Evolutionary conservation across 2,797 vertebrate genomes (phyloP), one percentile per base, ranked within the genome.

Genomic region (Denticeps clupeoides): DNA sequence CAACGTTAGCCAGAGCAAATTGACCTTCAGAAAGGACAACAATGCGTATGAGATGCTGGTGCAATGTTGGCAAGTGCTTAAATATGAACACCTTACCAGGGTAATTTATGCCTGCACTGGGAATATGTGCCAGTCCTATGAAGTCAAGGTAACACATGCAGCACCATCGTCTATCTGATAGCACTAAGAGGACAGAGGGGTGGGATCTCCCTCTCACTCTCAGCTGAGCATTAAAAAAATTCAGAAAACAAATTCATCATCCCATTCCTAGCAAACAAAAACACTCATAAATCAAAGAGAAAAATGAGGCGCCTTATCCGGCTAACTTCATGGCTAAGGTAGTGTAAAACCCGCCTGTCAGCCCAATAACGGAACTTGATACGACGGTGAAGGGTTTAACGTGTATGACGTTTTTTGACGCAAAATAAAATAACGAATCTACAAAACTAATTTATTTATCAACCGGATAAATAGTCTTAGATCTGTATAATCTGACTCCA

Each of bases 261-360:
- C 48, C 63, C 51, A 55, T 69, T 73, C 67, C 59, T 67, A 53
- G 59, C 60, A 78, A 80, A 79, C 62, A 75, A 75, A 80, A 79
- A 73, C 70, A 73, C 68, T 65, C 71, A 81, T 81, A 78, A 82
- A 79, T 82, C 78, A 81, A 60, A 61, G 56, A 75, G 74, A 81
- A 78, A 73, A 79, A 82, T 71, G 74, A 80, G 69, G 53, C 55
- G 21, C 59, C 74, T 83, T 77, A 78, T 82, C 74, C 72, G 70
- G 75, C 73, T 73, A 80, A 81, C 81, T 80, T 81, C 71, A 71
- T 63, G 63, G 72, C 72, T 78, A 75, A 79, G 75, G 70, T 77
- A 78, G 70, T n/a, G n/a, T n/a, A n/a, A n/a, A n/a, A n/a, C n/a
- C n/a, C n/a, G n/a, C n/a, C n/a, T n/a, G n/a, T n/a, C n/a, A n/a